phyloP scores from a whole-genome alignment of 37 sponge, comb jelly and placozoan genomes.

The Petrosia ficiformis region DNA sequence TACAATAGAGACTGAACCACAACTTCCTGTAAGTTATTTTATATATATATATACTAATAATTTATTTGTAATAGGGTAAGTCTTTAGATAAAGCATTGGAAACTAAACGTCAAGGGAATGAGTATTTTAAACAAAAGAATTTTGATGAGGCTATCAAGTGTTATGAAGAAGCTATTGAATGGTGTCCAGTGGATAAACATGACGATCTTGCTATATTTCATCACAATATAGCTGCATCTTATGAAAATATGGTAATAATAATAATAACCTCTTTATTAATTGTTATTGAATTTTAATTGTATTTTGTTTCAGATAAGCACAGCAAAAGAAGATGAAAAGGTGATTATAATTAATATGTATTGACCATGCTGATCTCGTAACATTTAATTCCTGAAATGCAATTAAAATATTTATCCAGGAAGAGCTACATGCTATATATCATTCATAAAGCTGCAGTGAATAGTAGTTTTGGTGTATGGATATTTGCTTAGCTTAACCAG shows the following conservation, averaged over 20 bases:
- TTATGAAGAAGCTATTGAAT: slow-evolving; percentile 61
- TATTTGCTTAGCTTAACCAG: too few species aligned
- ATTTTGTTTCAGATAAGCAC: slow-evolving; percentile 4
- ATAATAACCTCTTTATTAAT: not conserved
- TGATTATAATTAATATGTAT: not conserved
- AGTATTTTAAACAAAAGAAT: slow-evolving; percentile 50
- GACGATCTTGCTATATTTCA: slow-evolving; percentile 53
- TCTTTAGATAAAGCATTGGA: slow-evolving; percentile 38
- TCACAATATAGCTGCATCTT: slow-evolving; percentile 75
- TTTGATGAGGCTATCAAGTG: slow-evolving; percentile 53
- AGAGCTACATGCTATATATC: too few species aligned
- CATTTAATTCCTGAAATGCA: too few species aligned
- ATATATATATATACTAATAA: too few species aligned
- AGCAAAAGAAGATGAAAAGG: not conserved
- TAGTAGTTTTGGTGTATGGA: too few species aligned
- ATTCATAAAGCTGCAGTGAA: too few species aligned
- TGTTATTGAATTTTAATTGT: too few species aligned
- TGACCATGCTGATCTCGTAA: too few species aligned
- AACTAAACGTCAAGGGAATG: slow-evolving; percentile 56
- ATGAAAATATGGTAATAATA: slow-evolving; percentile 54
- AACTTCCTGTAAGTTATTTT: too few species aligned
- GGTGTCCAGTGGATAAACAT: slow-evolving; percentile 39
- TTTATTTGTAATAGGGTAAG: not conserved
- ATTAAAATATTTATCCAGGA: too few species aligned
- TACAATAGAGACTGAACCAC: too few species aligned